Base-by-base conservation (phyloP, 2,797 vertebrate genomes). In the Anniella stebbinsi region DNA sequence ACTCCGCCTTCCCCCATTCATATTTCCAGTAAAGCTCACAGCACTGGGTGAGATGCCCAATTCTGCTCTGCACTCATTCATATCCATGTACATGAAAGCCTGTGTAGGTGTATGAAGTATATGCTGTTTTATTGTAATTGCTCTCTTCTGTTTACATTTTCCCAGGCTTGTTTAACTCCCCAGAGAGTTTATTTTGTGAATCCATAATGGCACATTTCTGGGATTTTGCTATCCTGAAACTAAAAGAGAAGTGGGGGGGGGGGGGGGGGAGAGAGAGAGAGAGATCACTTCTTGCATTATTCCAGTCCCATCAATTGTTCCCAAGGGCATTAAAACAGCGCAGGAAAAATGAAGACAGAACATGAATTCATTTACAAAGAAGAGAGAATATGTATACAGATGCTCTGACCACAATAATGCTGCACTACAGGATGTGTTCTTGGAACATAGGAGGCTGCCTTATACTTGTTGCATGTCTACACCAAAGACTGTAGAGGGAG, bases 81-180 rank as follows among this genome's bases (percentile, higher is more conserved):
- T 9, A 70, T 23, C 63, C 89, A 87, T 70, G n/a, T 66, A 57
- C 85, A 87, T 57, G 66, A 12, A 1, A 90, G 41, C 66, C 38
- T 0, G 0, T 38, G 30, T 57, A 66, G 73, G 45, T 70, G 41
- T 3, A n/a, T 87, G 38, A 75, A 45, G 67, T 57, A 30, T 0
- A n/a, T 54, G n/a, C 28, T 67, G 18, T 69, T 90, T 87, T 67
- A 73, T 67, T 93, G 91, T 83, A 13, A 80, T 60, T 51, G 2
- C 91, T 57, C 48, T 88, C 88, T 91, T 84, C 28, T 89, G 1
- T 88, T 92, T 89, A 75, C 72, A 9, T 86, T 90, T 92, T 80
- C 36, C 23, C 82, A 80, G 87, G 84, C 48, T 54, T 78, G 76
- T 80, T 36, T 51, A 89, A 25, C n/a, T 80, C 6, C 78, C 69